A percentile compares a stretch with the other conserved stretches of the same genome.
These are phyloP conservation scores for Epizoanthus illoricatus DNA, from an alignment of 92 coral and sea anemone genomes.

Conservation along the genomic window DNA sequence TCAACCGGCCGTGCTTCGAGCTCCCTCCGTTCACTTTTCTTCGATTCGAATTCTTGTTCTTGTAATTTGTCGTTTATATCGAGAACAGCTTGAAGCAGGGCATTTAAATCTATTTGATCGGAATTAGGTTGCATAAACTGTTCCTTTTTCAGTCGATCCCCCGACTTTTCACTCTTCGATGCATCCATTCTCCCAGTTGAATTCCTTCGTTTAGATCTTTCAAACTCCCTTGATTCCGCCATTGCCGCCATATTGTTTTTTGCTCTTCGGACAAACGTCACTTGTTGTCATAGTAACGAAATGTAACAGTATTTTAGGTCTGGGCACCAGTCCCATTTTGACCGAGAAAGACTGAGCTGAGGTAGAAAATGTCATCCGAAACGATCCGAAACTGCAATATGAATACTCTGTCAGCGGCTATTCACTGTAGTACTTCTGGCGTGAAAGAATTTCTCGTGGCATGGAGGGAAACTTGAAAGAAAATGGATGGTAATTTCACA, in stretches of 20 bases:
- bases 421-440: conserved; percentile 41
- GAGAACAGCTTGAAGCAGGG: conserved; percentile 90
- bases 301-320: not conserved
- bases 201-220: conserved; percentile 23
- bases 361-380: not conserved
- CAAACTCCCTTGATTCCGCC: not conserved
- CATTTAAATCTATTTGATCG: conserved; percentile 88
- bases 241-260: conserved; percentile 66
- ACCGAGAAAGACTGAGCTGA: conserved; percentile 16
- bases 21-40: conserved; percentile 20
- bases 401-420: conserved; percentile 29
- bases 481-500: conserved; percentile 81
- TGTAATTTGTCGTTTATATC: conserved; percentile 90
- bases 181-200: conserved; percentile 49
- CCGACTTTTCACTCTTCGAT: conserved; percentile 43
- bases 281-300: conserved; percentile 24
- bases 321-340: too few relatives aligned
- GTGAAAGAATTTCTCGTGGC: conserved; percentile 97
- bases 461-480: conserved; percentile 96
- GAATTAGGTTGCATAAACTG: conserved; percentile 92
- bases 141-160: conserved; percentile 75
- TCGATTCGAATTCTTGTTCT: conserved; percentile 38
- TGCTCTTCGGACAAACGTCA: conserved; percentile 30
- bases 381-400: conserved; percentile 4
- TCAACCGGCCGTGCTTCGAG: conserved; percentile 8